Conservation (phyloP, 2,888 invertebrate species). For the Carpatolechia fugitivella region DNA sequence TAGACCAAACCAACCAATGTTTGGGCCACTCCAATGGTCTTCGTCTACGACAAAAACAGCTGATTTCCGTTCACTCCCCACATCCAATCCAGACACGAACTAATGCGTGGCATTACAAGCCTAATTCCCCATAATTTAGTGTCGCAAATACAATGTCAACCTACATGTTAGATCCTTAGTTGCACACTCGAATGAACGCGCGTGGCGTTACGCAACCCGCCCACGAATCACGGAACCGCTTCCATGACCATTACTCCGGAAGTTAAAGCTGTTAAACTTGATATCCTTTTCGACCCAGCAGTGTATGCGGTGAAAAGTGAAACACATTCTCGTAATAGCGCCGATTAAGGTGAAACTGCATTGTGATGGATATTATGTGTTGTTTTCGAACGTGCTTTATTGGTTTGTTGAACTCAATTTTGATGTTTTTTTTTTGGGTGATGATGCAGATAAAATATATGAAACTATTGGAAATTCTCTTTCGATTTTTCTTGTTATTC, state of each 20-base stretch:
- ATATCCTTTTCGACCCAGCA: constrained; percentile 8
- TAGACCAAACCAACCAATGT: too few relatives aligned
- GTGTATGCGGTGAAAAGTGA: constrained; percentile 6
- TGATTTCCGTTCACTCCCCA: too few relatives aligned
- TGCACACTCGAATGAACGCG: background rate
- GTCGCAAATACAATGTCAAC: background rate
- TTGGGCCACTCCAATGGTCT: too few relatives aligned
- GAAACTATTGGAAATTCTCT: too few relatives aligned
- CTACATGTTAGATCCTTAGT: constrained; percentile 13
- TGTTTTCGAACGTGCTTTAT: constrained; percentile 16
- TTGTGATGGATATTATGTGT: constrained; percentile 14
- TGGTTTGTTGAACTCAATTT: constrained; percentile 13
- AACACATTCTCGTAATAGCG: constrained; percentile 2
- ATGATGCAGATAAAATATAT: too few relatives aligned
- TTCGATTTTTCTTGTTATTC: too few relatives aligned
- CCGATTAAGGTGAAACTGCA: constrained; percentile 19
- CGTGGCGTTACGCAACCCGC: constrained; percentile 19
- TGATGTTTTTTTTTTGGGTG: too few relatives aligned
- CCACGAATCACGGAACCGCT: constrained; percentile 25
- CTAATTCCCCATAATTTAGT: constrained; percentile 6
- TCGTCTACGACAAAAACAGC: too few relatives aligned
- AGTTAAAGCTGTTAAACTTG: background rate
- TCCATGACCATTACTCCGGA: constrained; percentile 14
- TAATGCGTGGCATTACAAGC: background rate
- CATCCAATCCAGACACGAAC: background rate